phyloP scores from a whole-genome alignment of 2,888 invertebrate genomes.

The Pyralis farinalis region DNA sequence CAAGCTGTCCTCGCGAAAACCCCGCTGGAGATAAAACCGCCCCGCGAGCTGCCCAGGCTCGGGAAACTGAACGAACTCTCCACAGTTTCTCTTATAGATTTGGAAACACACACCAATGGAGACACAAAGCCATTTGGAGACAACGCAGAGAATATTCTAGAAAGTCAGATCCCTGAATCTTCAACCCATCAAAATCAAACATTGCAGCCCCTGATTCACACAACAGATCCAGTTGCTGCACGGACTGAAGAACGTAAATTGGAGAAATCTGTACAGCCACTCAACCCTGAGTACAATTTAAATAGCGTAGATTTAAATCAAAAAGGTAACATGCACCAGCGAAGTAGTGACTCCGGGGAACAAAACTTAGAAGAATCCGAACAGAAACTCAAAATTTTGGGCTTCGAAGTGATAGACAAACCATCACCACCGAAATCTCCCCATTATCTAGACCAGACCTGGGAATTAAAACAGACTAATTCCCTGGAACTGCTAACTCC shows the following conservation, averaged over 20 bases:
- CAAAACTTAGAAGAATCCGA: constrained; percentile 18
- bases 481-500: constrained; percentile 81
- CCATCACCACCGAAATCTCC: constrained; percentile 57
- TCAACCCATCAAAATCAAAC: background rate
- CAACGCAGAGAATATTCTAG: constrained; percentile 2
- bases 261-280: background rate
- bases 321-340: too few relatives aligned
- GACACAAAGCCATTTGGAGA: background rate
- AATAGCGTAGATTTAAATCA: too few relatives aligned
- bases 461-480: constrained; percentile 56
- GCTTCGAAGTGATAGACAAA: constrained; percentile 51
- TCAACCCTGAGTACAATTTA: too few relatives aligned
- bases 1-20: constrained; percentile 86
- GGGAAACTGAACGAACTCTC: constrained; percentile 46
- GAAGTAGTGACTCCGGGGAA: too few relatives aligned
- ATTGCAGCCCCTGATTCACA: background rate
- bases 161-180: background rate
- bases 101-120: constrained; percentile 24
- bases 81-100: constrained; percentile 50
- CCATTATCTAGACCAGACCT: constrained; percentile 43
- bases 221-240: background rate
- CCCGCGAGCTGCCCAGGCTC: constrained; percentile 53
- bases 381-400: constrained; percentile 52
- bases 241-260: background rate
- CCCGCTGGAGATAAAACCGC: constrained; percentile 82